Conservation (phyloP, 2,888 invertebrate genomes). For the Meliscaeva auricollis region DNA sequence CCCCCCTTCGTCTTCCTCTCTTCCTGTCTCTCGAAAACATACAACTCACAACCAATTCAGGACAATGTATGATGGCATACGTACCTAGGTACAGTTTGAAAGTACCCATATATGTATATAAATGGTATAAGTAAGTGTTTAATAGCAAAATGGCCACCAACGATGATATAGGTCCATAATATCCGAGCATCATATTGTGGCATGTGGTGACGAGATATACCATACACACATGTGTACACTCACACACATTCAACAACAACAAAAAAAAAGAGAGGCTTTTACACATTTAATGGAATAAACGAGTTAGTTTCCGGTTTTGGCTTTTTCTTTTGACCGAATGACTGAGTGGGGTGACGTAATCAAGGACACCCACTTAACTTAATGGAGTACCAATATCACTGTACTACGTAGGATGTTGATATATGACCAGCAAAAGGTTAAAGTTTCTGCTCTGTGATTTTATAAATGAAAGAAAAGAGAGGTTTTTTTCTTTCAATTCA, state of each 20-base stretch:
- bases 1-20: not conserved
- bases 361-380: constrained; percentile 59
- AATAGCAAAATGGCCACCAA: constrained; percentile 57
- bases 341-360: constrained; percentile 68
- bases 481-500: not conserved
- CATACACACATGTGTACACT: not conserved
- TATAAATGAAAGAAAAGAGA: not conserved
- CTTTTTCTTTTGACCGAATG: constrained; percentile 56
- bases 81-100: not conserved
- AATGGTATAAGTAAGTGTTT: constrained; percentile 60
- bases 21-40: not conserved
- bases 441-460: constrained; percentile 13
- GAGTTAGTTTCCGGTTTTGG: constrained; percentile 70
- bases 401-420: constrained; percentile 1
- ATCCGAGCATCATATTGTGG: constrained; percentile 54
- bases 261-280: constrained; percentile 59
- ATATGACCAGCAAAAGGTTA: constrained; percentile 5
- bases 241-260: constrained; percentile 3
- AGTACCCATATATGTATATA: constrained; percentile 15
- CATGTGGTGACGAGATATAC: constrained; percentile 65
- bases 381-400: constrained; percentile 65
- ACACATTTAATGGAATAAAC: constrained; percentile 73
- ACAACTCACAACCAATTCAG: not conserved
- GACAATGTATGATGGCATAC: too few species aligned
- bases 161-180: constrained; percentile 58